These are phyloP conservation scores for Acanthis flammea DNA, from an alignment of 2,797 vertebrate genomes.

Conservation along the genomic window DNA sequence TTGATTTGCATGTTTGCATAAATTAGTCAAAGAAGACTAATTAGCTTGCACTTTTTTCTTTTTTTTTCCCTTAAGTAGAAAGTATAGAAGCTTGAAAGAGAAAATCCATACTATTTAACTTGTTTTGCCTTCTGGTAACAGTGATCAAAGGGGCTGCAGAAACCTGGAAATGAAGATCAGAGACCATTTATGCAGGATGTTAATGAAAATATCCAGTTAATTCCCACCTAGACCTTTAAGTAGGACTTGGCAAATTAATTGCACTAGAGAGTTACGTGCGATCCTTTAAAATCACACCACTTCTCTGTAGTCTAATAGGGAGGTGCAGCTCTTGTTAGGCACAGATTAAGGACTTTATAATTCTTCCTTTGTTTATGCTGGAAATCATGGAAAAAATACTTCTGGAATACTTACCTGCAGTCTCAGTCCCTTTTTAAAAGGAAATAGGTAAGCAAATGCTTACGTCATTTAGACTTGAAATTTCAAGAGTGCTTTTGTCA, in stretches of 20 bases:
- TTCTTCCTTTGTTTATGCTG: not conserved
- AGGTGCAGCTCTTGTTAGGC: not conserved
- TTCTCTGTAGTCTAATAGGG: not conserved
- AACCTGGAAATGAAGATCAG: slow-evolving; percentile 43
- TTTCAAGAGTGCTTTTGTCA: not conserved
- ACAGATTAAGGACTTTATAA: not conserved
- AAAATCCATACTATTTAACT: slow-evolving; percentile 17
- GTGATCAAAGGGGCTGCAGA: slow-evolving; percentile 34
- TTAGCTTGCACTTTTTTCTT: not conserved
- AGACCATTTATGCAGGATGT: slow-evolving; percentile 23
- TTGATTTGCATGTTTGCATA: not conserved
- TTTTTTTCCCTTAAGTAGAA: not conserved
- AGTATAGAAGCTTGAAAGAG: not conserved
- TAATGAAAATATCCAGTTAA: slow-evolving; percentile 39
- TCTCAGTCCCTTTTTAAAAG: not conserved
- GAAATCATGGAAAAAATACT: not conserved
- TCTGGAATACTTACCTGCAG: not conserved
- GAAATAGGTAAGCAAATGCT: not conserved
- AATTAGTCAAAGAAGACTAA: not conserved
- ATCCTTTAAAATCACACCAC: not conserved
- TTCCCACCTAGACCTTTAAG: slow-evolving; percentile 47
- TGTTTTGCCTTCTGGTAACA: slow-evolving; percentile 22
- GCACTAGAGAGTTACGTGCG: not conserved
- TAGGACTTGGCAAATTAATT: slow-evolving; percentile 43
- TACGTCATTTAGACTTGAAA: not conserved